Conservation (phyloP, 2,888 invertebrate species). For the Siphlonurus alternatus region DNA sequence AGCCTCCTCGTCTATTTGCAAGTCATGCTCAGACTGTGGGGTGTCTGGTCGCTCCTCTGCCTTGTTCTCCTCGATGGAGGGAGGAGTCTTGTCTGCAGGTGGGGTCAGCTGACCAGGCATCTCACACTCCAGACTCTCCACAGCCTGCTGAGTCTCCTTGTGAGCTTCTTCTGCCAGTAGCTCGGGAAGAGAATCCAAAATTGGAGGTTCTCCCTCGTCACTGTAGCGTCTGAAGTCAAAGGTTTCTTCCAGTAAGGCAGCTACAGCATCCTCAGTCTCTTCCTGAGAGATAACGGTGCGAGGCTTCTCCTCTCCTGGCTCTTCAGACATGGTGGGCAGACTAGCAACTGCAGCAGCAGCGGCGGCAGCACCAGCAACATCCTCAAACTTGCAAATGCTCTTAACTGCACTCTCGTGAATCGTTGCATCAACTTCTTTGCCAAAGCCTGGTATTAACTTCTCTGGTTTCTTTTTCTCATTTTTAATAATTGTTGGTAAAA, state of each 20-base stretch:
- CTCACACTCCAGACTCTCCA: conserved; percentile 52
- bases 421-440: conserved; percentile 44
- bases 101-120: conserved; percentile 7
- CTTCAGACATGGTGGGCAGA: background rate
- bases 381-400: conserved; percentile 45
- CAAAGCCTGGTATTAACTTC: conserved; percentile 48
- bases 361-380: conserved; percentile 12
- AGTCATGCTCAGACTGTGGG: conserved; percentile 65
- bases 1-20: conserved; percentile 46
- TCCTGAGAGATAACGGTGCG: conserved; percentile 76
- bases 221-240: conserved; percentile 27
- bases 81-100: background rate
- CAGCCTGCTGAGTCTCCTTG: conserved; percentile 70
- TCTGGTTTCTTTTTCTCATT: conserved; percentile 33
- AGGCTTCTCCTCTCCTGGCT: conserved; percentile 38
- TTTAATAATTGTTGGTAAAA: background rate
- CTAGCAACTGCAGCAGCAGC: background rate
- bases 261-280: conserved; percentile 84
- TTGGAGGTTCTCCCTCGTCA: conserved; percentile 8
- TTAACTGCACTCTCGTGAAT: conserved; percentile 67
- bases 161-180: conserved; percentile 42
- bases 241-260: conserved; percentile 70
- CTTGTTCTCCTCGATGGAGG: conserved; percentile 13
- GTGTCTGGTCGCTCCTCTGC: conserved; percentile 54
- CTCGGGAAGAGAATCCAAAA: conserved; percentile 8